A percentile compares a stretch with the other conserved stretches of the same genome.
Conservation (phyloP, 2,888 invertebrate species). For the Dorcus hopei region DNA sequence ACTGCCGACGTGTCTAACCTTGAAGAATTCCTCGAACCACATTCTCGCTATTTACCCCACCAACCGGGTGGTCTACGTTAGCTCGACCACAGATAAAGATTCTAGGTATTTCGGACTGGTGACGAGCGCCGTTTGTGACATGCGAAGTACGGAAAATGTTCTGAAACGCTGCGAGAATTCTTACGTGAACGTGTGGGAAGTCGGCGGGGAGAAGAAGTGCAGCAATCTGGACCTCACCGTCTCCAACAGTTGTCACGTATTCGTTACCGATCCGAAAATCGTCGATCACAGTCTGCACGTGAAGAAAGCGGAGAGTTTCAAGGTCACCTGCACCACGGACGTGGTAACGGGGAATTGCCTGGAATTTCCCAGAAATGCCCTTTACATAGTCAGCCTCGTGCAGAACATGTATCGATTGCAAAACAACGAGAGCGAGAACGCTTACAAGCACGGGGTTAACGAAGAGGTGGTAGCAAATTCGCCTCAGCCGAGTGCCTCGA, state of each 20-base stretch:
- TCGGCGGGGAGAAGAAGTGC: conserved; percentile 23
- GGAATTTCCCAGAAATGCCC: conserved; percentile 87
- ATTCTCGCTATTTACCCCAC: conserved; percentile 84
- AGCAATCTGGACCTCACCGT: conserved; percentile 54
- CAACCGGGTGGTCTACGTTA: conserved; percentile 82
- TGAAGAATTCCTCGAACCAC: conserved; percentile 75
- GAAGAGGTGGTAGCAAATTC: conserved; percentile 67
- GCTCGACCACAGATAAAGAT: conserved; percentile 87
- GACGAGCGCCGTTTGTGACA: conserved; percentile 69
- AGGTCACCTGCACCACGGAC: conserved; percentile 79
- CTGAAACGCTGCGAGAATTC: conserved; percentile 24
- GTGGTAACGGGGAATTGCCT: conserved; percentile 75
- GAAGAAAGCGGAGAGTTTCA: conserved; percentile 78
- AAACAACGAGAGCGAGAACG: conserved; percentile 37
- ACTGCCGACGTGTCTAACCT: conserved; percentile 72
- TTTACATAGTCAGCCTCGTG: conserved; percentile 69
- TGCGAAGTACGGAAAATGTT: not conserved
- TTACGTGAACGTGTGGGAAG: conserved; percentile 20
- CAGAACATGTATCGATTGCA: conserved; percentile 70
- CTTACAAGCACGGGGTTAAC: conserved; percentile 28
- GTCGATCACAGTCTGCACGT: conserved; percentile 78
- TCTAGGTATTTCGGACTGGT: conserved; percentile 90
- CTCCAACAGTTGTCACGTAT: conserved; percentile 92
- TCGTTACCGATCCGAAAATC: conserved; percentile 86
- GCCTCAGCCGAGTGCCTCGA: conserved; percentile 85